Conservation (phyloP, 2,797 vertebrate genomes). For the Zenarchopterus dispar region DNA sequence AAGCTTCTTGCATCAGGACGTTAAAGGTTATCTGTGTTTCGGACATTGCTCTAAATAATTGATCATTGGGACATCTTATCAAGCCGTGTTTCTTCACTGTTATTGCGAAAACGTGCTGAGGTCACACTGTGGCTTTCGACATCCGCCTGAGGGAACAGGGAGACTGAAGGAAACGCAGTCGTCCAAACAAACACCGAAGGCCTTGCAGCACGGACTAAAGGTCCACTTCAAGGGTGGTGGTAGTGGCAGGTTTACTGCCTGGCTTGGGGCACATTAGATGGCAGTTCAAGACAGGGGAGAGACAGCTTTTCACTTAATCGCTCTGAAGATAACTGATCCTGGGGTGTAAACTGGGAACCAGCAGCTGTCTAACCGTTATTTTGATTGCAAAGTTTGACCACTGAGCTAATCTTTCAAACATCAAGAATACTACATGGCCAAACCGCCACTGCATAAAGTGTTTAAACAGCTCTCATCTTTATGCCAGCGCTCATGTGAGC, state of each 20-base stretch:
- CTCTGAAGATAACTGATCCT: slow-evolving; percentile 1
- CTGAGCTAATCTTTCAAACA: neutral
- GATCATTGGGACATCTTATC: too few species aligned
- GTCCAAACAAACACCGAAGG: slow-evolving; percentile 40
- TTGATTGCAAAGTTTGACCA: neutral
- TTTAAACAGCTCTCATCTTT: neutral
- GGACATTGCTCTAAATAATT: too few species aligned
- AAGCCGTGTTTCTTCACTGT: neutral
- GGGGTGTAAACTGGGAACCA: neutral
- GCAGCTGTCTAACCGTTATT: neutral
- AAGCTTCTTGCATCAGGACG: too few species aligned
- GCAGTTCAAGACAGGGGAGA: slow-evolving; percentile 14
- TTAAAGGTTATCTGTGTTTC: too few species aligned
- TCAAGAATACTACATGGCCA: too few species aligned
- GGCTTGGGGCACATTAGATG: slow-evolving; percentile 27
- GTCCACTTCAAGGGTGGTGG: slow-evolving; percentile 18
- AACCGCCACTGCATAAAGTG: neutral
- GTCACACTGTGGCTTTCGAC: slow-evolving; percentile 31
- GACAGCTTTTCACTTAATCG: slow-evolving; percentile 13
- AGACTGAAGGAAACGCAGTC: slow-evolving; percentile 32
- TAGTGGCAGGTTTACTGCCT: slow-evolving; percentile 27
- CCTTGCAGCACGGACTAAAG: slow-evolving; percentile 29
- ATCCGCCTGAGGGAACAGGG: slow-evolving; percentile 18
- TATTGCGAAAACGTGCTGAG: neutral
- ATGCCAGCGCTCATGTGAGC: neutral